Evolutionary conservation across 2,113 vertebrate genomes (phyloP).

Genomic region (Anarrhichthys ocellatus): DNA sequence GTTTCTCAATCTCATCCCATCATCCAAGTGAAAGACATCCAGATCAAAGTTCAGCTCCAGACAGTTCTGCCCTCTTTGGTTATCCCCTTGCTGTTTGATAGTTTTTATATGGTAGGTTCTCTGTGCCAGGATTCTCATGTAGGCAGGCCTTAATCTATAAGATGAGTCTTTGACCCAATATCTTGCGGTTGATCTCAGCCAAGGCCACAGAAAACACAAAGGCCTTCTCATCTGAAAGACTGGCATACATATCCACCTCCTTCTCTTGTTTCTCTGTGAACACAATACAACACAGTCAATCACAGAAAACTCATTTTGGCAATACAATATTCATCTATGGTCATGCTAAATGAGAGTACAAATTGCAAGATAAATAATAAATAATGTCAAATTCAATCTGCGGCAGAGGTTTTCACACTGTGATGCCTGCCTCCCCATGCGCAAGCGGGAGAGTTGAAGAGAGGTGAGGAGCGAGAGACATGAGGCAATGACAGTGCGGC

Average conservation of each 20-base stretch:
- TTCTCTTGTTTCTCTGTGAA: slow-evolving; percentile 96
- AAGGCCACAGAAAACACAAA: slow-evolving; percentile 98
- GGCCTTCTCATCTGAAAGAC: slow-evolving; percentile 97
- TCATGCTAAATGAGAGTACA: not conserved
- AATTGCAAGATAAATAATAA: not conserved
- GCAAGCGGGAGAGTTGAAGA: not conserved
- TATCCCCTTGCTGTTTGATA: slow-evolving; percentile 51
- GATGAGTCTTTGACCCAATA: slow-evolving; percentile 97
- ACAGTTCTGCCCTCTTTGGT: slow-evolving; percentile 39
- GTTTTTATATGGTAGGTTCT: not conserved
- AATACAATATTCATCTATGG: not conserved
- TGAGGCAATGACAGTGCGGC: not conserved
- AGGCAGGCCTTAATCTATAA: slow-evolving; percentile 66
- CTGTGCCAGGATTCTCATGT: not conserved
- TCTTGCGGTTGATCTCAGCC: slow-evolving; percentile 99
- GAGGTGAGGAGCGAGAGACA: not conserved
- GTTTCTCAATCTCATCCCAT: not conserved
- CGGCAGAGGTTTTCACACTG: not conserved
- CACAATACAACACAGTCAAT: slow-evolving; percentile 36
- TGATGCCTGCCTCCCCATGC: not conserved
- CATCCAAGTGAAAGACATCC: not conserved
- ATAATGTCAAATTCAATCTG: not conserved
- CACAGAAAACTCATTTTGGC: no score
- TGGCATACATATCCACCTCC: slow-evolving; percentile 97
- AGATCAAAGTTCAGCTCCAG: slow-evolving; percentile 37